Evolutionary conservation across 2,888 invertebrate genomes (phyloP).

Genomic region (Neria commutata): DNA sequence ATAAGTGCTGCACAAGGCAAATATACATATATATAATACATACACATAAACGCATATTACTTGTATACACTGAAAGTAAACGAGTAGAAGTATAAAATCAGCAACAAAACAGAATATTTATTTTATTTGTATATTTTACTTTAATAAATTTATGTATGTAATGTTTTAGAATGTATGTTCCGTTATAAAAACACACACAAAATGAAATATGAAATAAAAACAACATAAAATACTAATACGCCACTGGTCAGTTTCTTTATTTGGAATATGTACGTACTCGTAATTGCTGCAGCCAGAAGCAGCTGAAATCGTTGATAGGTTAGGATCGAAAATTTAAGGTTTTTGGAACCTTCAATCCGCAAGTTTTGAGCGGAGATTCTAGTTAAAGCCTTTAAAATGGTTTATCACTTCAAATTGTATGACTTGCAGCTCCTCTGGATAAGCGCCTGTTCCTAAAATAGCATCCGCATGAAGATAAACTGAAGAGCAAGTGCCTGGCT

Average conservation of each 20-base stretch:
- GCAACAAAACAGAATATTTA: constrained; percentile 45
- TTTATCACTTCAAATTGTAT: too few species aligned
- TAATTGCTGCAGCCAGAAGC: too few species aligned
- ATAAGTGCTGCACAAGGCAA: constrained; percentile 30
- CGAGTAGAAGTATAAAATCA: constrained; percentile 28
- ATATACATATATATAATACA: constrained; percentile 6
- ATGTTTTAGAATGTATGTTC: constrained; percentile 56
- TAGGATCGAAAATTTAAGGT: too few species aligned
- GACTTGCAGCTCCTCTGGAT: too few species aligned
- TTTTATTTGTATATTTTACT: constrained; percentile 57
- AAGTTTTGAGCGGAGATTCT: too few species aligned
- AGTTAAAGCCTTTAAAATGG: too few species aligned
- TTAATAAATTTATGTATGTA: constrained; percentile 54
- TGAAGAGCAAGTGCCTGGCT: too few species aligned
- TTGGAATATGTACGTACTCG: too few species aligned
- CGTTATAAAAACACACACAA: constrained; percentile 55
- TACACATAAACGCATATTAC: constrained; percentile 27
- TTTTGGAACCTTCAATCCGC: too few species aligned
- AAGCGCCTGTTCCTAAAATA: too few species aligned
- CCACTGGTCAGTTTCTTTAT: not conserved
- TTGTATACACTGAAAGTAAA: constrained; percentile 41
- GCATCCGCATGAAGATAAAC: too few species aligned
- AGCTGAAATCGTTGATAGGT: too few species aligned
- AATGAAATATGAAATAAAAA: constrained; percentile 38
- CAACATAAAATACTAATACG: constrained; percentile 57